Evolutionary conservation across 1,140 invertebrate genomes (phyloP), one percentile per base, ranked within the genome.

Genomic region (Ericerus pela): DNA sequence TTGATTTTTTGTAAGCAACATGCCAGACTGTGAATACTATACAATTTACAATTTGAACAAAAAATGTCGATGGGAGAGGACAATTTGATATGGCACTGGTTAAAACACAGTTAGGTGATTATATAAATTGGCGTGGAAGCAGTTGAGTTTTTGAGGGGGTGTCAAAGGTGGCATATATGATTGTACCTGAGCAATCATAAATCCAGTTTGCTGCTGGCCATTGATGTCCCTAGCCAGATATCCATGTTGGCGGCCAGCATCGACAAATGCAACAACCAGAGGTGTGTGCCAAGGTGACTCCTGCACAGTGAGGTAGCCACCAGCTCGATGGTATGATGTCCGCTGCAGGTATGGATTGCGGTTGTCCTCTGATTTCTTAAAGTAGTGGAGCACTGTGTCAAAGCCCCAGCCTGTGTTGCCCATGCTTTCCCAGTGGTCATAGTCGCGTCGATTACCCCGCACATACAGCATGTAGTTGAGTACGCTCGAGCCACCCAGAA

Each of bases 381-480:
- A 94, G 60, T 93, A 93, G n/a, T 80, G 79, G 0, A 93, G 67
- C 0, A 88, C 84, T 36, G 88, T 77, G n/a, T 85, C 72, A 68
- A 90, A 96, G 1, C 82, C 81, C 94, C 94, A 96, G 22, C 8
- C 88, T 83, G 1, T 78, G 72, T 65, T 94, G 0, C 92, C 93
- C 24, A 81, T 63, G 11, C 79, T 75, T 58, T 88, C 85, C 94
- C 94, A 97, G 27, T 81, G 72, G 65, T 96, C 87, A 64, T 91
- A 97, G 65, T 97, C 93, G 29, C 77, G 71, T 60, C 72, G 76
- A 69, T 82, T 85, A 43, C 84, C 93, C 59, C 92, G 72, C 0
- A 93, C 88, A 67, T 96, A 96, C 0, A 95, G 76, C 93, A 97
- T 95, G 62, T 94, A 95, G 67, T 97, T 96, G 0, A 96, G 72